phyloP scores from a whole-genome alignment of 2,113 vertebrate genomes.

The Mastomys natalensis region DNA sequence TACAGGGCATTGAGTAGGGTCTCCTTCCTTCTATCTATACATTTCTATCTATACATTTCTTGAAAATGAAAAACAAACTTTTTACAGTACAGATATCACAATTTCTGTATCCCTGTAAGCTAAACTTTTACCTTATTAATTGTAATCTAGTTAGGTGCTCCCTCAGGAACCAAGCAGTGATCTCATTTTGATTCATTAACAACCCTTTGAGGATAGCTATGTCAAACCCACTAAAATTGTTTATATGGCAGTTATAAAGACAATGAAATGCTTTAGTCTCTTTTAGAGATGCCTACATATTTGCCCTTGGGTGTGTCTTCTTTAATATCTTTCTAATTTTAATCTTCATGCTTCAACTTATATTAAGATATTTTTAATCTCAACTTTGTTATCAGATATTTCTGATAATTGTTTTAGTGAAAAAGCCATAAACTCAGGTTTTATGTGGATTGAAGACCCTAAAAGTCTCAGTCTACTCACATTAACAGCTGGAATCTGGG shows the following conservation, averaged over 20 bases:
- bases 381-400: neutral
- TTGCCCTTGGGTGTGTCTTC: neutral
- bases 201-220: neutral
- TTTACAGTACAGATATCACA: neutral
- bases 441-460: neutral
- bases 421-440: neutral
- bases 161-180: neutral
- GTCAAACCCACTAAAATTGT: neutral
- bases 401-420: neutral
- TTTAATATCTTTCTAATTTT: neutral
- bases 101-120: neutral
- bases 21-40: neutral
- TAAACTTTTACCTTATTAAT: neutral
- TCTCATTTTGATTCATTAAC: neutral
- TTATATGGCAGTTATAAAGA: neutral
- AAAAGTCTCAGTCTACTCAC: neutral
- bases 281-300: neutral
- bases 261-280: neutral
- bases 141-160: neutral
- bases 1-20: neutral
- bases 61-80: neutral
- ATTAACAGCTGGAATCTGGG: no score
- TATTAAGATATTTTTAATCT: neutral
- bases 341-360: neutral
- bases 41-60: no score